Conservation (phyloP, 1,140 invertebrate genomes). For the Rhizoglyphus robini region DNA sequence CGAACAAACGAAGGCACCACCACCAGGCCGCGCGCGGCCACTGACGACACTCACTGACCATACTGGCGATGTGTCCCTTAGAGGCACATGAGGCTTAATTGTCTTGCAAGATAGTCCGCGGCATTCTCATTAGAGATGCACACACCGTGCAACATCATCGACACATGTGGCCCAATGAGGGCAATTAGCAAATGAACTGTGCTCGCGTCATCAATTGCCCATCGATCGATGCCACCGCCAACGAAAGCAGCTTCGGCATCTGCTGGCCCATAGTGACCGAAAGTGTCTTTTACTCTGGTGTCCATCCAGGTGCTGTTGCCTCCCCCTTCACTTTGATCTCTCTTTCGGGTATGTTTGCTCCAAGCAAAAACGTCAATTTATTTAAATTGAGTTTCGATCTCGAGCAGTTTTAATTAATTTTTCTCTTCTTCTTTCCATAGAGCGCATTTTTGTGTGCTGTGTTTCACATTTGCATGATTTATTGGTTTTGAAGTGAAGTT, state of each 20-base stretch:
- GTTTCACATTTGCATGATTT: conserved; percentile 8
- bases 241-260: not conserved
- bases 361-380: not conserved
- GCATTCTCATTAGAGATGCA: conserved; percentile 12
- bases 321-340: not conserved
- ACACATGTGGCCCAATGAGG: not conserved
- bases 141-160: not conserved
- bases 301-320: not conserved
- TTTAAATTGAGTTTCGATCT: not conserved
- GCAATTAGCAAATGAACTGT: conserved; percentile 5
- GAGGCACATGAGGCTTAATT: not conserved
- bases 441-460: not conserved
- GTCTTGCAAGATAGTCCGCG: not conserved
- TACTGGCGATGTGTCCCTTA: not conserved
- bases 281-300: not conserved
- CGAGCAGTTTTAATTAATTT: conserved; percentile 5
- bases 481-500: not conserved
- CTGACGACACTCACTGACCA: not conserved
- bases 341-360: not conserved
- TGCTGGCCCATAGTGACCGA: not conserved
- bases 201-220: not conserved
- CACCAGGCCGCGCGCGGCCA: not conserved
- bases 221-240: not conserved
- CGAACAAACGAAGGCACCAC: not conserved
- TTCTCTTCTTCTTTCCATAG: not conserved